Base-by-base conservation (phyloP, 2,888 invertebrate species). In the Drosophila conformis region DNA sequence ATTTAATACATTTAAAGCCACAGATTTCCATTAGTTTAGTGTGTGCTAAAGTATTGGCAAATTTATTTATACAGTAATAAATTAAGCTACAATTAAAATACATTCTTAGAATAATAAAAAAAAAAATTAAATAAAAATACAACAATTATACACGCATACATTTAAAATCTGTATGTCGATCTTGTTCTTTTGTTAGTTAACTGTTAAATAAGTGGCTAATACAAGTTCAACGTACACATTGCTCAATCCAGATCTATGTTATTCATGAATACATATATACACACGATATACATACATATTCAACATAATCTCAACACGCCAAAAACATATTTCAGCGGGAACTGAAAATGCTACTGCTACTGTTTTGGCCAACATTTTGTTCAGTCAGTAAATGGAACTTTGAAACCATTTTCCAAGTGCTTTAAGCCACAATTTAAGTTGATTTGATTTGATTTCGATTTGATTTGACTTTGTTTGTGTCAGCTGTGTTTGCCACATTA, bases 1-100 rank as follows among this genome's bases (percentile, higher is more conserved):
- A 57, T 54, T 66, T 48, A 68, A 76, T 75, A 84, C 83, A 78
- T 84, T 87, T 83, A 83, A 83, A 83, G 83, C 87, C 87, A 83
- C 71, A 38, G 56, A 71, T 74, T 69, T 78, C 40, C 61, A 68
- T 75, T 80, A 66, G 71, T 76, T 79, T 57, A n/a, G 59, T 62
- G 56, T 72, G 53, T 72, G 65, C 67, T 83, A 68, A 63, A 36
- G 48, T 68, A 72, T 64, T 63, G 65, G 53, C 49, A 54, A 56
- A 56, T 59, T 58, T 21, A 38, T 52, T 21, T 69, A 61, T 59
- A 56, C 35, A 73, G 18, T 57, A 73, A 66, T 66, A 71, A 58
- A 78, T 69, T 66, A 75, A 46, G 65, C 73, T 79, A 70, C 29
- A 42, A 66, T 63, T 48, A 62, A 62, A 62, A 62, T 65, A 78